Base-by-base conservation (phyloP, 2,113 vertebrate species). In the Hypocryptadius cinnamomeus region DNA sequence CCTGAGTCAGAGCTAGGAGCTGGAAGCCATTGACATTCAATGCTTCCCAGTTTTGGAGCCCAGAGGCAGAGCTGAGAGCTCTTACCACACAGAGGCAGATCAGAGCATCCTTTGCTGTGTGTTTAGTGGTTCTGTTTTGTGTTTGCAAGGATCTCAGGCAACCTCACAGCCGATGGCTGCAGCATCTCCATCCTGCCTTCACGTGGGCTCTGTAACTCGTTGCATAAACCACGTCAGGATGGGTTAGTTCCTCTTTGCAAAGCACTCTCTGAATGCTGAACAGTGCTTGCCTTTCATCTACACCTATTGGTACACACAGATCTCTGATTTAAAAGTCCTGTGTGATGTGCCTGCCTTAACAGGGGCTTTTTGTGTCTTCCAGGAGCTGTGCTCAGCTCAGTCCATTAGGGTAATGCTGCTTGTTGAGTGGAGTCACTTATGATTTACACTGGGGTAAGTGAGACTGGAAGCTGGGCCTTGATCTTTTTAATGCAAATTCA, bases 401-500 rank as follows among this genome's bases (percentile, higher is more conserved):
- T 30, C 78, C 79, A 53, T 92, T 42, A 87, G 37, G 57, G 45
- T 69, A 89, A 66, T 82, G 66, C 39, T 61, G 2, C 66, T 91
- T 9, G 1, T 51, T 87, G 83, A 82, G 47, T 66, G 74, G 71
- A 42, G 54, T 71, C 76, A 15, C 27, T 87, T 63, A 59, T 10
- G 81, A 85, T 93, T 92, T 87, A 85, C 59, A 66, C 47, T 50
- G 64, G 31, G 68, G 23, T 60, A 76, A 81, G 61, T 54, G 76
- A 85, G 59, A 74, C 77, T 86, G 59, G 71, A 85, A 73, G 21
- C 56, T 70, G 42, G 30, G 56, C 79, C 89, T 92, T 95, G 92
- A 79, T 82, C 83, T 95, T 91, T 85, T 77, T 89, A 85, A 77
- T 89, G 81, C 50, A 92, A 89, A 85, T 95, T 91, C 71, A 91